Evolutionary conservation across 2,888 invertebrate genomes (phyloP).

Genomic region (Elysia crispata): DNA sequence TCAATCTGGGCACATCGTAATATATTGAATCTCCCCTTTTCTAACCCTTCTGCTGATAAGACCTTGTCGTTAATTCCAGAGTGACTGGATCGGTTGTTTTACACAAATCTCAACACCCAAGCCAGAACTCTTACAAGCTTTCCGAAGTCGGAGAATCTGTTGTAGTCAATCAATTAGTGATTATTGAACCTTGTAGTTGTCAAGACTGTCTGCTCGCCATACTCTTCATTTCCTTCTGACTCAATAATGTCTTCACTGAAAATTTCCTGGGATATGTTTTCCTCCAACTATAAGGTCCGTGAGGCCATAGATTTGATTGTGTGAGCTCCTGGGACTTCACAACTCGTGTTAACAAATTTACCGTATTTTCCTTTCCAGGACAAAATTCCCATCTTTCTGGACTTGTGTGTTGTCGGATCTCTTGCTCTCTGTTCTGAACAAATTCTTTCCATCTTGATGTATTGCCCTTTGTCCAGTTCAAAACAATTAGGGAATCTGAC

Average conservation of each 20-base stretch:
- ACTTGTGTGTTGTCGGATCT: neutral
- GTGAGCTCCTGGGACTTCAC: neutral
- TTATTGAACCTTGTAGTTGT: neutral
- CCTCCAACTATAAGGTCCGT: neutral
- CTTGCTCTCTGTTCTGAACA: neutral
- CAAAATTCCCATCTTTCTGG: neutral
- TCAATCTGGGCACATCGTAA: neutral
- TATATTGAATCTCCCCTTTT: neutral
- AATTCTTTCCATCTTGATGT: constrained; percentile 6
- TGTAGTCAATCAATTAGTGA: neutral
- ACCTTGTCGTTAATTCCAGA: neutral
- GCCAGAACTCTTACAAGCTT: neutral
- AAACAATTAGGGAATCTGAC: too few species aligned
- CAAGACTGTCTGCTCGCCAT: neutral
- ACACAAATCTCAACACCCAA: neutral
- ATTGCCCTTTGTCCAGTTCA: too few species aligned
- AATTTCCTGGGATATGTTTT: neutral
- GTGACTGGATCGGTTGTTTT: neutral
- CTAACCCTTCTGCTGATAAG: constrained; percentile 5
- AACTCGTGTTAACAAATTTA: neutral
- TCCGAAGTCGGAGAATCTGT: neutral
- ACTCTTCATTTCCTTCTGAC: neutral
- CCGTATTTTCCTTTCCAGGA: neutral
- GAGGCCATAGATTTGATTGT: neutral
- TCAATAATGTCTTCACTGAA: neutral